These are phyloP conservation scores for Boleophthalmus pectinirostris DNA, from an alignment of 2,113 vertebrate species.

Conservation along the genomic window DNA sequence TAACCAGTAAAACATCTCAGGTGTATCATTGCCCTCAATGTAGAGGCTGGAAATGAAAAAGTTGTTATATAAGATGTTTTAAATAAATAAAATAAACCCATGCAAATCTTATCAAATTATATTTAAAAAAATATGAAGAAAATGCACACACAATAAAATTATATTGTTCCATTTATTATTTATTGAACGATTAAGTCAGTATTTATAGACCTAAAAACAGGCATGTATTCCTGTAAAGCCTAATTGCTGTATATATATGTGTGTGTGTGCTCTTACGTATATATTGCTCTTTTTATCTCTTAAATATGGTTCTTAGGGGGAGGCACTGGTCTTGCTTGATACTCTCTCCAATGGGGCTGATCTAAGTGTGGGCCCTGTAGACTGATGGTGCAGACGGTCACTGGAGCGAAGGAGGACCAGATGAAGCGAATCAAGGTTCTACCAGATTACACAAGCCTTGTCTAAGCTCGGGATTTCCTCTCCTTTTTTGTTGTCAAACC, in stretches of 20 bases:
- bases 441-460: constrained; percentile 65
- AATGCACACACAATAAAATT: too few species aligned
- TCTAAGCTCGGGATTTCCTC: constrained; percentile 70
- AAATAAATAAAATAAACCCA: too few species aligned
- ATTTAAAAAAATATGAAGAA: too few species aligned
- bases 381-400: constrained; percentile 45
- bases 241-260: background rate
- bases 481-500: constrained; percentile 64
- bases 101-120: too few species aligned
- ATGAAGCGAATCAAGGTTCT: constrained; percentile 52
- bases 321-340: constrained; percentile 26
- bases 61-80: too few species aligned
- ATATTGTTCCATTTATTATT: too few species aligned
- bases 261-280: too few species aligned
- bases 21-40: too few species aligned
- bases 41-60: too few species aligned
- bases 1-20: background rate
- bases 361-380: constrained; percentile 49
- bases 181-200: too few species aligned
- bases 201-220: background rate
- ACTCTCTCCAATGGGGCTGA: constrained; percentile 47
- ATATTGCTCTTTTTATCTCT: background rate
- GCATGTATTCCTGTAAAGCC: background rate
- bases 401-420: constrained; percentile 60
- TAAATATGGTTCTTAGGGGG: constrained; percentile 10